A percentile compares a stretch with the other conserved stretches of the same genome.
These are phyloP conservation scores for Turritopsis rubra DNA, from an alignment of 30 jellyfish, hydroid and myxozoan species.

Conservation along the genomic window DNA sequence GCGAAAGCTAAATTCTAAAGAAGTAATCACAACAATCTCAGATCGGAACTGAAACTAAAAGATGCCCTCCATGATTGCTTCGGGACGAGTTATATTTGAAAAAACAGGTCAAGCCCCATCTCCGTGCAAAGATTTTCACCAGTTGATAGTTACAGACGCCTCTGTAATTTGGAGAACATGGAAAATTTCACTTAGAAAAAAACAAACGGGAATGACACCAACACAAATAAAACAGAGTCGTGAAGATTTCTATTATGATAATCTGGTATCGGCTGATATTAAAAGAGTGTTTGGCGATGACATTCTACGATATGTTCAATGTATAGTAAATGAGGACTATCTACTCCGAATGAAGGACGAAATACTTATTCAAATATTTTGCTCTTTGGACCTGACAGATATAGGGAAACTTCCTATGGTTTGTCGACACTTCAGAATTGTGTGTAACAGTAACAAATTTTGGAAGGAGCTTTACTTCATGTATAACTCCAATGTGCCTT, in stretches of 20 bases:
- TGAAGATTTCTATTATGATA: slow-evolving; percentile 74
- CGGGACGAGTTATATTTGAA: slow-evolving; percentile 54
- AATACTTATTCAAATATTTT: slow-evolving; percentile 39
- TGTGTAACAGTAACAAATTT: slow-evolving; percentile 55
- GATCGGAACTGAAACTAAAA: slow-evolving; percentile 14
- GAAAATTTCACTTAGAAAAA: slow-evolving; percentile 75
- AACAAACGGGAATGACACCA: slow-evolving; percentile 71
- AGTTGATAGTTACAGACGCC: slow-evolving; percentile 63
- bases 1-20: neutral
- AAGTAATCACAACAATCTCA: neutral
- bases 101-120: slow-evolving; percentile 90
- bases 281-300: slow-evolving; percentile 63
- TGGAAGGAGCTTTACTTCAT: slow-evolving; percentile 54
- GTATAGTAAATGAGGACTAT: slow-evolving; percentile 63
- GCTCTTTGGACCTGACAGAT: slow-evolving; percentile 53
- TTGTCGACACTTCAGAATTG: slow-evolving; percentile 44
- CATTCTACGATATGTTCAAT: slow-evolving; percentile 53
- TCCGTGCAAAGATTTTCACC: slow-evolving; percentile 86
- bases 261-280: slow-evolving; percentile 56
- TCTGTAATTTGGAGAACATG: slow-evolving; percentile 80
- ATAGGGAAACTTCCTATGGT: slow-evolving; percentile 41
- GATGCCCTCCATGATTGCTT: slow-evolving; percentile 61
- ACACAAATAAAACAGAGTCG: slow-evolving; percentile 52
- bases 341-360: slow-evolving; percentile 67
- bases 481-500: slow-evolving; percentile 37